These are phyloP conservation scores for Melanotaenia parkinsoni DNA, from an alignment of 2,797 vertebrate genomes.

Conservation along the genomic window DNA sequence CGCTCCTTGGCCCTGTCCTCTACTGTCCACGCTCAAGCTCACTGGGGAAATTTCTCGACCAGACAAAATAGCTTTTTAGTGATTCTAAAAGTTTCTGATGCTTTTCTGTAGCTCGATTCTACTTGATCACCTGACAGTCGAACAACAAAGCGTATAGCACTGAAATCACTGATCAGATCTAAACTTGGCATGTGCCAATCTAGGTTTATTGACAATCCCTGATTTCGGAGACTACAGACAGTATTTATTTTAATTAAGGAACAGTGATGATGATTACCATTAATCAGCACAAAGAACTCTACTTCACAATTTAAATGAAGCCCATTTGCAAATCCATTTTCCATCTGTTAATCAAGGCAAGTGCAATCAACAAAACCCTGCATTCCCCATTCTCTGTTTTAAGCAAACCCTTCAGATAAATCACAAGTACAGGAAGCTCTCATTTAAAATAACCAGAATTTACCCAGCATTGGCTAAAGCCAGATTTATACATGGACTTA, in stretches of 20 bases:
- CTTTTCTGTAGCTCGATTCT: slow-evolving; percentile 1
- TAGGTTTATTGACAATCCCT: neutral
- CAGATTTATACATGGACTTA: neutral
- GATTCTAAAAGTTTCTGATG: slow-evolving; percentile 26
- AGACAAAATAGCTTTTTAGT: slow-evolving; percentile 36
- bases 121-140: neutral
- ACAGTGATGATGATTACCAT: neutral
- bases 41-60: slow-evolving; percentile 38
- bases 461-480: neutral
- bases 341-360: slow-evolving; percentile 12
- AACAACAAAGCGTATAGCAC: neutral
- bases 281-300: slow-evolving; percentile 12
- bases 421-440: neutral
- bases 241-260: neutral
- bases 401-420: neutral
- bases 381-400: slow-evolving; percentile 6
- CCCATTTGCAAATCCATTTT: slow-evolving; percentile 4
- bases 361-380: slow-evolving; percentile 11
- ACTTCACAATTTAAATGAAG: slow-evolving; percentile 17
- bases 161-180: neutral
- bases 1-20: slow-evolving; percentile 68
- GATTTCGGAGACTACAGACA: neutral
- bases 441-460: neutral
- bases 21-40: slow-evolving; percentile 61
- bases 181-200: slow-evolving; percentile 14